These are phyloP conservation scores for Lacanobia wlatinum DNA, from an alignment of 2,888 invertebrate genomes.

Conservation along the genomic window DNA sequence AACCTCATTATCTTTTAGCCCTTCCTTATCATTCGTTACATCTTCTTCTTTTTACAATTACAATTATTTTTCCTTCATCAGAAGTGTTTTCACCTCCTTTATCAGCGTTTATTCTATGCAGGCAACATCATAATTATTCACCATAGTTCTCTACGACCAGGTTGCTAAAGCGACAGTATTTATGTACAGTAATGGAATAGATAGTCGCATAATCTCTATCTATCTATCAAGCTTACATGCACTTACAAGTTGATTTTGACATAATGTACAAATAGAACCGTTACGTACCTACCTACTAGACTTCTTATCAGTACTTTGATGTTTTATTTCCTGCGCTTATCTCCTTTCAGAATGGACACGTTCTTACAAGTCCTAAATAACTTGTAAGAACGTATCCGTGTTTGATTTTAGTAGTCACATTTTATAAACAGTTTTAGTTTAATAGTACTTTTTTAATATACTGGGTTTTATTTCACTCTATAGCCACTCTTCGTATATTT, in stretches of 20 bases:
- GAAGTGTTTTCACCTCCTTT: not conserved
- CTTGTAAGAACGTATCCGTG: conserved; percentile 62
- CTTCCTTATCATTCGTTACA: not conserved
- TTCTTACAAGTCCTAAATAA: too few species aligned
- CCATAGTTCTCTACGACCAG: not conserved
- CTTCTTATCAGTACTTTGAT: conserved; percentile 82
- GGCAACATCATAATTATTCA: not conserved
- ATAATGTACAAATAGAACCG: conserved; percentile 71
- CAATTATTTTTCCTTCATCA: not conserved
- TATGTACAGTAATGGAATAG: conserved; percentile 29
- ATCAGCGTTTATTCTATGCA: not conserved
- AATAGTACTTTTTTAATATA: not conserved
- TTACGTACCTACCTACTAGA: conserved; percentile 50
- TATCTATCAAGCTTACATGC: conserved; percentile 53
- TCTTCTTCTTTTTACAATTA: not conserved
- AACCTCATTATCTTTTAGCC: not conserved
- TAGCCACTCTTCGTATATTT: not conserved
- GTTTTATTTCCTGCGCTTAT: conserved; percentile 88
- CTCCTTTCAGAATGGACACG: conserved; percentile 71
- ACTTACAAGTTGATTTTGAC: conserved; percentile 64
- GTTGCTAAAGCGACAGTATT: conserved; percentile 24
- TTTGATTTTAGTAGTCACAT: conserved; percentile 15
- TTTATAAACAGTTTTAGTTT: too few species aligned
- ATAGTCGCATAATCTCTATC: conserved; percentile 36
- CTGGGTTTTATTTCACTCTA: not conserved